Evolutionary conservation across 2,888 invertebrate genomes (phyloP).

Genomic region (Empis stercorea): DNA sequence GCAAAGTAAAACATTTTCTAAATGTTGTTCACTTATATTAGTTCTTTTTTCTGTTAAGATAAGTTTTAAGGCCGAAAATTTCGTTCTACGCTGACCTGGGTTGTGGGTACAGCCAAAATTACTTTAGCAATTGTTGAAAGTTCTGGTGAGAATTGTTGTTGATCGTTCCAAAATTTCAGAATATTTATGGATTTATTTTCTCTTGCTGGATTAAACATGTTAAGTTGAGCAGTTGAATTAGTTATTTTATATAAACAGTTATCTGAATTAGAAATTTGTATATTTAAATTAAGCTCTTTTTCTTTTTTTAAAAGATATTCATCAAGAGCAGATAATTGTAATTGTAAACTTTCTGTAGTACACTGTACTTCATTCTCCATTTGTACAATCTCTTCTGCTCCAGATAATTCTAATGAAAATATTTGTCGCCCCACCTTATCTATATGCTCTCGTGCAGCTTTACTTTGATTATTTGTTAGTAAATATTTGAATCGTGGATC

Average conservation of each 20-base stretch:
- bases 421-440: background rate
- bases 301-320: background rate
- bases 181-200: background rate
- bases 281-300: background rate
- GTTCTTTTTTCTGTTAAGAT: background rate
- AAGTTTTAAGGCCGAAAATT: background rate
- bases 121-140: background rate
- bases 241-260: background rate
- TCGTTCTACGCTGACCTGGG: background rate
- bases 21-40: background rate
- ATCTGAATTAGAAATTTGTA: background rate
- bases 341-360: background rate
- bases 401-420: background rate
- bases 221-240: background rate
- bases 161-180: background rate
- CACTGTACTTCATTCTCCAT: background rate
- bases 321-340: background rate
- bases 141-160: background rate
- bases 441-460: background rate
- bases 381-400: background rate
- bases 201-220: background rate
- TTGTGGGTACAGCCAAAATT: background rate
- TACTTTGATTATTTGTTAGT: background rate
- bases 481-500: slow-evolving; percentile 13
- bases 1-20: background rate